phyloP scores from a whole-genome alignment of 2,797 vertebrate species.

The Notamacropus eugenii region DNA sequence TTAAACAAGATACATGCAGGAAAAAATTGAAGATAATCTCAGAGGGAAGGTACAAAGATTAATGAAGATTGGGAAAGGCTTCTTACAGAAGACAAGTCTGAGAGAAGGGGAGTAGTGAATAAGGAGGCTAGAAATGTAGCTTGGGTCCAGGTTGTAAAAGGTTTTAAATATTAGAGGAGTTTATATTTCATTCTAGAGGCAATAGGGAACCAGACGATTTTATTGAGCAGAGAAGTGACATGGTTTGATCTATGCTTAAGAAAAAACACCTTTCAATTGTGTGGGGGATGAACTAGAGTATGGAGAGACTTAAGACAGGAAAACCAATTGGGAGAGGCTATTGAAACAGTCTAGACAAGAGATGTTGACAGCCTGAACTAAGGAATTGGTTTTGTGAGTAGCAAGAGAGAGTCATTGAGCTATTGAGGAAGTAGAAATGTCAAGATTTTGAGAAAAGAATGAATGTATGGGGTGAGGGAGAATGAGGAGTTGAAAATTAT shows the following conservation, averaged over 20 bases:
- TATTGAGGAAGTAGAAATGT: background rate
- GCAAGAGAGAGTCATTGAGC: background rate
- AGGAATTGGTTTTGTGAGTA: background rate
- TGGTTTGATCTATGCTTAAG: background rate
- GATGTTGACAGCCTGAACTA: background rate
- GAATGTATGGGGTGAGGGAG: background rate
- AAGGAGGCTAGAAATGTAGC: background rate
- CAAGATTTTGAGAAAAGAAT: background rate
- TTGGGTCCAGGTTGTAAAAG: background rate
- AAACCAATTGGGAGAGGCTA: background rate
- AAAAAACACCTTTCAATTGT: background rate
- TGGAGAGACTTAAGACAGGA: background rate
- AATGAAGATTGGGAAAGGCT: background rate
- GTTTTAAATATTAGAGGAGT: background rate
- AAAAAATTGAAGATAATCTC: background rate
- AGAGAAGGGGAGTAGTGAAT: background rate
- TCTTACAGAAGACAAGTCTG: background rate
- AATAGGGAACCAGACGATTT: background rate
- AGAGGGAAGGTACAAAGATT: background rate
- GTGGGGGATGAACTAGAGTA: background rate
- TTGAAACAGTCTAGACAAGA: background rate
- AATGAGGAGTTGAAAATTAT: background rate
- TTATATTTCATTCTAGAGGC: background rate
- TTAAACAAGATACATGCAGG: background rate
- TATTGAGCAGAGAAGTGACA: background rate